Conservation (phyloP, 2,888 invertebrate species). For the Harpalus rufipes region DNA sequence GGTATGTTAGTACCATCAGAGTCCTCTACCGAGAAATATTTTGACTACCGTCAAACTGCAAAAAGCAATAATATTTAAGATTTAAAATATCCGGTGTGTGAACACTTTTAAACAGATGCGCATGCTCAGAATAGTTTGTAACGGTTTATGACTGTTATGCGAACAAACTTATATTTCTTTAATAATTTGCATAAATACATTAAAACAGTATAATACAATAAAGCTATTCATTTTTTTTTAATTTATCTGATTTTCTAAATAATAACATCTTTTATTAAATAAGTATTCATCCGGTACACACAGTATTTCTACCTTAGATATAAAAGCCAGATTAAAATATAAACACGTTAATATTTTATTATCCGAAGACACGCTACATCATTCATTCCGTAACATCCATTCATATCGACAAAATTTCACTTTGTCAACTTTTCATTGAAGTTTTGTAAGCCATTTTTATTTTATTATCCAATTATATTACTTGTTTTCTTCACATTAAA, state of each 20-base stretch:
- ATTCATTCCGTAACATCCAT: slow-evolving; percentile 60
- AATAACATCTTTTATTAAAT: slow-evolving; percentile 8
- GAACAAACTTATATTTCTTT: no score
- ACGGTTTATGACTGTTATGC: no score
- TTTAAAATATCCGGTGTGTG: no score
- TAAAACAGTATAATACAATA: background rate
- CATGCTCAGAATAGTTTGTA: no score
- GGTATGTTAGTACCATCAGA: no score
- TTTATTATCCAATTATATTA: slow-evolving; percentile 18
- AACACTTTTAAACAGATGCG: no score
- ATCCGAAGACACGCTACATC: slow-evolving; percentile 62
- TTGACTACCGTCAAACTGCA: no score
- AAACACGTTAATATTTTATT: slow-evolving; percentile 65
- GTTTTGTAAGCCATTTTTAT: slow-evolving; percentile 23
- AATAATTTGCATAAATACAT: slow-evolving; percentile 5
- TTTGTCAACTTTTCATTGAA: slow-evolving; percentile 41
- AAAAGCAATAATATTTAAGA: no score
- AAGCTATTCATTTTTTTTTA: background rate
- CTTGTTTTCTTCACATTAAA: background rate
- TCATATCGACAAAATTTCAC: slow-evolving; percentile 52
- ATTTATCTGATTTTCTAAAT: background rate
- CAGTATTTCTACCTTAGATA: slow-evolving; percentile 64
- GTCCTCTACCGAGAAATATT: no score
- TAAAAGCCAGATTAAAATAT: slow-evolving; percentile 67
- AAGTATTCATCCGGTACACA: slow-evolving; percentile 34